Base-by-base conservation (phyloP, 1,140 invertebrate species). In the Phortica variegata region DNA sequence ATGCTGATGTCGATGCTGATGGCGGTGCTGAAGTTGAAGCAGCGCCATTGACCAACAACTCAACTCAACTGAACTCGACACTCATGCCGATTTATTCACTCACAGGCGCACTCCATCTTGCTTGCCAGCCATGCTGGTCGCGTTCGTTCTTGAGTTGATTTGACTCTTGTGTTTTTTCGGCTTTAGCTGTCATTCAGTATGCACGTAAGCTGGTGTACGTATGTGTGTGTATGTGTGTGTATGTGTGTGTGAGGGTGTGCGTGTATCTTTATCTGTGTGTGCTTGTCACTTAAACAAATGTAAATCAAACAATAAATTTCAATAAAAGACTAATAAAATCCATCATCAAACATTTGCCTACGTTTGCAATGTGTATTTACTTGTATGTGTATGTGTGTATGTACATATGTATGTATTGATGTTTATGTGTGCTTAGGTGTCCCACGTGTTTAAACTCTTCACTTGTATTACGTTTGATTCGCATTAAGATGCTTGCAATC, bases 281-380 rank as follows among this genome's bases (percentile, higher is more conserved):
- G 21, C 3, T 39, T 56, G 49, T 56, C 54, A 56, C 54, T 56
- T 56, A 52, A 56, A 56, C 26, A 43, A 44, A 44, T 58, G 56
- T 57, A 61, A 62, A 62, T 58, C 52, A 58, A 58, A 56, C 52
- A 62, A 62, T 61, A 62, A 62, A 62, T 62, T 62, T 61, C 59
- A 62, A 62, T 62, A 61, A 62, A 62, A 61, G 17, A 40, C 52
- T 50, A 61, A 62, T 58, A 62, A 61, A 62, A 58, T 43, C 51
- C 29, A 61, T 47, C 46, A 47, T 58, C 40, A 43, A 45, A 55
- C 40, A 52, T 18, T 38, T 38, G 36, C 3, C 12, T 12, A 38
- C 36, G 36, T 12, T 18, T 5, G 36, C 36, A 13, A 38, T 8
- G 18, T 7, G 6, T 34, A 34, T 5, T n/a, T n/a, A 15, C 33